Evolutionary conservation across 2,888 invertebrate species (phyloP).

Genomic region (Acanthopleura granulata): DNA sequence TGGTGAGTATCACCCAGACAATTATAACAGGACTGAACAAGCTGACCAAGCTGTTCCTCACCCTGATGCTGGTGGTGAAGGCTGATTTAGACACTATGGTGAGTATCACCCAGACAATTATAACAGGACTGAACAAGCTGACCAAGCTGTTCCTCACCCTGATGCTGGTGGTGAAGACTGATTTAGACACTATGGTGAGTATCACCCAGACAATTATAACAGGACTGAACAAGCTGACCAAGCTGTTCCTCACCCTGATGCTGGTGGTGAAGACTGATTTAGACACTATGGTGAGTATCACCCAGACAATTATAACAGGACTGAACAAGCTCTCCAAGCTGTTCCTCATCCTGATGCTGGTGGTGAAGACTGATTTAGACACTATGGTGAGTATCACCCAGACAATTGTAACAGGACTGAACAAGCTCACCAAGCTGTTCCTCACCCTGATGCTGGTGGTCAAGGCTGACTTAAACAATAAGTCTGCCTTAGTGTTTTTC

Average conservation of each 20-base stretch:
- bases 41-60: neutral
- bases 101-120: too few relatives aligned
- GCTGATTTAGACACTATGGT: too few relatives aligned
- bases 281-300: neutral
- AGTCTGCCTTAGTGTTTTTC: too few relatives aligned
- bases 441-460: slow-evolving; percentile 36
- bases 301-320: neutral
- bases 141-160: slow-evolving; percentile 51
- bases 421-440: too few relatives aligned
- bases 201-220: too few relatives aligned
- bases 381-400: slow-evolving; percentile 46
- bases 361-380: slow-evolving; percentile 39
- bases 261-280: neutral
- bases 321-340: too few relatives aligned
- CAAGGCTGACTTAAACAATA: slow-evolving; percentile 47
- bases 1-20: slow-evolving; percentile 35
- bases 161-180: too few relatives aligned
- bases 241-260: neutral
- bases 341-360: slow-evolving; percentile 34
- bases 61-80: neutral
- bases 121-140: slow-evolving; percentile 52
- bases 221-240: too few relatives aligned
- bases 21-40: too few relatives aligned
- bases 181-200: too few relatives aligned
- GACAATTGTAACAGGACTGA: neutral